Base-by-base conservation (phyloP, 2,888 invertebrate species). In the Orthonychiurus folsomi region DNA sequence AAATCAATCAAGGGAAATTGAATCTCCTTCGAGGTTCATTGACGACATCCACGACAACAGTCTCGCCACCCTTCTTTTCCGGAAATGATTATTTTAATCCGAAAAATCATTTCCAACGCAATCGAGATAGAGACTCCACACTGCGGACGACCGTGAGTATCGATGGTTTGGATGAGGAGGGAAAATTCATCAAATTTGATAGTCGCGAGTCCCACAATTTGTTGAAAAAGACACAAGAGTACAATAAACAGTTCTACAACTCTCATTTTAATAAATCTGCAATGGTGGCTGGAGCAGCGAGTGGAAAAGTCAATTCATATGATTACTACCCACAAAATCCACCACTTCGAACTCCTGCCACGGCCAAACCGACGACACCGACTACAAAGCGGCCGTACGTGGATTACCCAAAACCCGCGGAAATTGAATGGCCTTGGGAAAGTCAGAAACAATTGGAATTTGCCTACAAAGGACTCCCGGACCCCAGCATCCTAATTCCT, bases 261-360 rank as follows among this genome's bases (percentile, higher is more conserved):
- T 59, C 63, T 48, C 68, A 70, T 54, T 72, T 68, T 54, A 69
- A 69, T 56, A 62, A 55, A 48, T 66, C 63, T n/a, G 56, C 60
- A 20, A 25, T 27, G 3, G 28, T n/a, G 25, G 21, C 28, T 9
- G 12, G 28, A 12, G 18, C 15, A 15, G 37, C 50, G 3, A 50
- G 50, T 23, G 21, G 27, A 3, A 52, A 20, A n/a, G 25, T 20
- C 2, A 28, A 23, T 27, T 37, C 23, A n/a, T 53, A 53, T 28
- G 50, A 27, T 23, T 27, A 59, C 12, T 20, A 48, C 3, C 3
- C 18, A 1, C 1, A n/a, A 37, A 58, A 5, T 47, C 24, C 26
- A 18, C 23, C 12, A 15, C 15, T 15, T n/a, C 24, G 24, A 18
- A 3, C 27, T 50, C 18, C 58, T n/a, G 20, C 56, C 2, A 20